These are phyloP conservation scores for Amiota communis DNA, from an alignment of 2,888 invertebrate genomes.

Conservation along the genomic window DNA sequence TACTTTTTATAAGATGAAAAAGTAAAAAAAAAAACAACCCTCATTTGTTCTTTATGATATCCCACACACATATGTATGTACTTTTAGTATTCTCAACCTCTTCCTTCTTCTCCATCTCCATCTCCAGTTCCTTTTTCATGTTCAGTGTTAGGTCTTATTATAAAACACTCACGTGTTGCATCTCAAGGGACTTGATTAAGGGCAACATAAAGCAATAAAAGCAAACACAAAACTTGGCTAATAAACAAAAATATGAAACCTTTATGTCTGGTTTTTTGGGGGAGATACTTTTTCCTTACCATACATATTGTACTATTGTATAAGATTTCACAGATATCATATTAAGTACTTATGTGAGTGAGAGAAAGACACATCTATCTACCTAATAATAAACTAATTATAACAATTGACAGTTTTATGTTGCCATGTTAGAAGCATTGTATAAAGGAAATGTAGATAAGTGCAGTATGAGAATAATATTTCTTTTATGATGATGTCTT, in stretches of 20 bases:
- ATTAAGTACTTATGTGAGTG: no score
- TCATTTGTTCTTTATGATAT: neutral
- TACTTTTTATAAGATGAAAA: no score
- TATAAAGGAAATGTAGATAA: no score
- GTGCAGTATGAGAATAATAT: no score
- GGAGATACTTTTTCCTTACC: neutral
- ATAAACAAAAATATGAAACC: slow-evolving; percentile 64
- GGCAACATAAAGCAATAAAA: slow-evolving; percentile 62
- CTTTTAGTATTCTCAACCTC: no score
- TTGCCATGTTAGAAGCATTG: no score
- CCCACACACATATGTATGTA: no score
- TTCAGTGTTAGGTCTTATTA: neutral
- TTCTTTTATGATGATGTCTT: no score
- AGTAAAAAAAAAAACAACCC: slow-evolving; percentile 15
- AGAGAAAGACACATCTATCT: no score
- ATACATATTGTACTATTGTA: neutral
- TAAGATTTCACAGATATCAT: no score
- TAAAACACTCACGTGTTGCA: slow-evolving; percentile 66
- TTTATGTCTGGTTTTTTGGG: slow-evolving; percentile 28
- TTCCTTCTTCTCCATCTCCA: no score
- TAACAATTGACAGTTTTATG: slow-evolving; percentile 17
- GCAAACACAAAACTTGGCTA: slow-evolving; percentile 53
- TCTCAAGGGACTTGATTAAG: slow-evolving; percentile 70
- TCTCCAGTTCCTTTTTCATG: neutral
- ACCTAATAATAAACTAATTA: slow-evolving; percentile 23